phyloP scores from a whole-genome alignment of 2,797 vertebrate genomes.

The Syndactyla subalaris region DNA sequence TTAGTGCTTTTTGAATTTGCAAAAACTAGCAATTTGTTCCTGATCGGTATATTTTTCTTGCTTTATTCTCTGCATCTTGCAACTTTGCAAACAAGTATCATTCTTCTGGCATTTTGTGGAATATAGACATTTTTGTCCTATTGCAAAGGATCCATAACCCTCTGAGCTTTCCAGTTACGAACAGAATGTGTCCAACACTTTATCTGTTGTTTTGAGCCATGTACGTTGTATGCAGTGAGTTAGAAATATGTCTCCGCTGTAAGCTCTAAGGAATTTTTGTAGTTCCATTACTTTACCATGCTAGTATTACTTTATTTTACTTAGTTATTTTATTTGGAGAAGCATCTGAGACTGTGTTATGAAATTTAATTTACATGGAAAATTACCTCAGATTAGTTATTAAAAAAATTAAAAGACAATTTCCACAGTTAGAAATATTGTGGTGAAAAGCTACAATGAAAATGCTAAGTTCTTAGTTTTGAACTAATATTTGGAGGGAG shows the following conservation, averaged over 20 bases:
- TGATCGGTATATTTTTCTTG: neutral
- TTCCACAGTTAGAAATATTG: neutral
- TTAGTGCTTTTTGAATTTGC: constrained; percentile 5
- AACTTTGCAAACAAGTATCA: constrained; percentile 2
- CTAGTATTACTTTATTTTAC: neutral
- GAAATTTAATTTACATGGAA: neutral
- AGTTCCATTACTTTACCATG: neutral
- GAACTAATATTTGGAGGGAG: neutral
- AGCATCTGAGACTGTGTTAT: neutral
- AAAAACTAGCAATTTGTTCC: constrained; percentile 3
- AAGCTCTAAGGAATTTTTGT: neutral
- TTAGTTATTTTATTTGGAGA: neutral
- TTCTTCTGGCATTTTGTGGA: constrained; percentile 27
- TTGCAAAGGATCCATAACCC: constrained; percentile 9
- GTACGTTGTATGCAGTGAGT: neutral
- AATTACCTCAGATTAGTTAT: neutral
- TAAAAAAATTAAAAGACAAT: neutral
- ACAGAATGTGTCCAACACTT: constrained; percentile 4
- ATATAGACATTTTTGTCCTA: constrained; percentile 37
- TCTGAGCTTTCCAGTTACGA: constrained; percentile 10
- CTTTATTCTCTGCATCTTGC: neutral
- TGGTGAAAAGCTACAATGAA: neutral
- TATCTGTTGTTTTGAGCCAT: neutral
- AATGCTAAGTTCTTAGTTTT: neutral
- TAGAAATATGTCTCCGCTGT: neutral